These are phyloP conservation scores for Pedicia rivosa DNA, from an alignment of 2,888 invertebrate genomes.

Conservation along the genomic window DNA sequence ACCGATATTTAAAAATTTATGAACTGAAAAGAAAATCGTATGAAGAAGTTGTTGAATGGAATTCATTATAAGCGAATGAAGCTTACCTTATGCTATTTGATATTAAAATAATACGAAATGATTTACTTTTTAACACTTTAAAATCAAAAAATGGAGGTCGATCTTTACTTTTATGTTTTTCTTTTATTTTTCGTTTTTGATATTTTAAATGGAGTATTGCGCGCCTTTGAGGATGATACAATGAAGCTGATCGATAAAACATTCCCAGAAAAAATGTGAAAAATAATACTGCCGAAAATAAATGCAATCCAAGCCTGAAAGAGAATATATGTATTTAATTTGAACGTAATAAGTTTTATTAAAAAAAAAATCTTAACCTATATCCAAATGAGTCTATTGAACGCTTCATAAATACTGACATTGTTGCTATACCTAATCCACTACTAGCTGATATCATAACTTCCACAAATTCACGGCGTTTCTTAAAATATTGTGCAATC, in stretches of 20 bases:
- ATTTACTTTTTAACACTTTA: constrained; percentile 66
- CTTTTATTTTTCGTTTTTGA: constrained; percentile 37
- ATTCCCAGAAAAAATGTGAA: constrained; percentile 71
- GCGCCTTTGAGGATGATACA: constrained; percentile 74
- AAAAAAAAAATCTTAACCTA: no score
- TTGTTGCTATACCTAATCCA: constrained; percentile 67
- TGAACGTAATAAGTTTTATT: no score
- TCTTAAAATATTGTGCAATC: constrained; percentile 82
- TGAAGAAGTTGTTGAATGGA: no score
- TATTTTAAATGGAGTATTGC: constrained; percentile 80
- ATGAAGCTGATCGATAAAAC: constrained; percentile 72
- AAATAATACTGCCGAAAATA: constrained; percentile 67
- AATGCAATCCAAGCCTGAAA: constrained; percentile 74
- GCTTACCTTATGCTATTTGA: constrained; percentile 51
- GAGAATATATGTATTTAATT: no score
- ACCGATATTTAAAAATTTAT: no score
- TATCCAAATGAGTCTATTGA: constrained; percentile 32
- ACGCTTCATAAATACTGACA: constrained; percentile 66
- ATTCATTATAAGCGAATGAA: no score
- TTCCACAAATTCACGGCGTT: constrained; percentile 68
- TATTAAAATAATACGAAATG: constrained; percentile 63
- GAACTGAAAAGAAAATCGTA: no score
- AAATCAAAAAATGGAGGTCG: constrained; percentile 76
- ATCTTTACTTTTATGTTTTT: constrained; percentile 10
- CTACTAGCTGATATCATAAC: constrained; percentile 75